A percentile compares a stretch with the other conserved stretches of the same genome.
Evolutionary conservation across 1,140 invertebrate species (phyloP).

Genomic region (Trigoniulus corallinus): DNA sequence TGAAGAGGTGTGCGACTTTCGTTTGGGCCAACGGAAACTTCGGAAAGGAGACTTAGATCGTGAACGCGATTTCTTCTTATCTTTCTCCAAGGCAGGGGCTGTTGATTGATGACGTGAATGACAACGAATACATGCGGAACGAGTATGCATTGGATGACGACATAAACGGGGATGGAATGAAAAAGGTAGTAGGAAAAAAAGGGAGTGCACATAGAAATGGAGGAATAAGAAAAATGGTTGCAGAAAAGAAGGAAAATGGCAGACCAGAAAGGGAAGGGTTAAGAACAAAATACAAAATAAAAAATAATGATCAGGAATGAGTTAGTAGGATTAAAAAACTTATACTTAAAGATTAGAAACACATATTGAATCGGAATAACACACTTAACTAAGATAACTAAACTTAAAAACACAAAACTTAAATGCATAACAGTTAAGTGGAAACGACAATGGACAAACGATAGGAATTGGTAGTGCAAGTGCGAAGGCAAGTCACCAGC

Average conservation of each 20-base stretch:
- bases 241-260: constrained; percentile 1
- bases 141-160: background rate
- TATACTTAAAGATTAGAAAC: too few relatives aligned
- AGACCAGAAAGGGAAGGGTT: constrained; percentile 3
- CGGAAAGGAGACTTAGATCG: constrained; percentile 79
- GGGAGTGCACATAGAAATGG: background rate
- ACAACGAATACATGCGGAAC: background rate
- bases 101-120: constrained; percentile 5
- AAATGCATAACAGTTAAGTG: too few relatives aligned
- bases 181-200: background rate
- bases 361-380: too few relatives aligned
- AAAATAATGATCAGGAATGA: too few relatives aligned
- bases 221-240: constrained; percentile 3
- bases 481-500: too few relatives aligned
- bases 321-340: too few relatives aligned
- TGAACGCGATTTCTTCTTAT: constrained; percentile 40
- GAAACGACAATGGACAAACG: too few relatives aligned
- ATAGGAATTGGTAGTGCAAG: too few relatives aligned
- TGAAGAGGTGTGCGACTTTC: constrained; percentile 16
- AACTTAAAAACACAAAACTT: too few relatives aligned
- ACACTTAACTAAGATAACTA: too few relatives aligned
- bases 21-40: constrained; percentile 74
- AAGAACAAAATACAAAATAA: background rate
- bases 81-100: constrained; percentile 18
- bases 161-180: background rate